These are phyloP conservation scores for Mayetiola destructor DNA, from an alignment of 2,888 invertebrate genomes.

Conservation along the genomic window DNA sequence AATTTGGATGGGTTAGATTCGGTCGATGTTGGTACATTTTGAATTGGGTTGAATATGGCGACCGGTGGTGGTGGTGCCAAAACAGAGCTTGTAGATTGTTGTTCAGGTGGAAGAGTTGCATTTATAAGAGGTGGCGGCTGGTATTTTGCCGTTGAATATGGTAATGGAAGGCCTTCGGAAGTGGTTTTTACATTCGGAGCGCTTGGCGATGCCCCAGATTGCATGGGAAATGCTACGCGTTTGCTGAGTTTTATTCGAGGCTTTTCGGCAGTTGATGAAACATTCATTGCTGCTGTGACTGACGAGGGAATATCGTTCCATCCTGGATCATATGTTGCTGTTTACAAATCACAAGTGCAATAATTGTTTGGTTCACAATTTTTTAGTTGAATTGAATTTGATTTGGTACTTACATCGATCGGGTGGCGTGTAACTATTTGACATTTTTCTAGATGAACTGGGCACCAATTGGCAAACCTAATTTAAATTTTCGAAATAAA, in stretches of 20 bases:
- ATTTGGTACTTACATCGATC: constrained; percentile 1
- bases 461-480: too few species aligned
- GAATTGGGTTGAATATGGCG: background rate
- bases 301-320: background rate
- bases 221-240: constrained; percentile 7
- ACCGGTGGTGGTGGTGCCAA: background rate
- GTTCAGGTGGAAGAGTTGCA: background rate
- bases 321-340: background rate
- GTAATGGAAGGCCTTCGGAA: constrained; percentile 1
- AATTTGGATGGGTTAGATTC: background rate
- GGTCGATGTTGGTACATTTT: background rate
- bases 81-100: background rate
- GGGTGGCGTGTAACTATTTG: constrained; percentile 4
- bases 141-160: constrained; percentile 11
- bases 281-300: background rate
- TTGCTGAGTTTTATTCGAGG: background rate
- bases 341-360: background rate
- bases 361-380: background rate
- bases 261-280: background rate
- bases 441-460: background rate
- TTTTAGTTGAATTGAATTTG: background rate
- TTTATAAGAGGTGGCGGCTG: background rate
- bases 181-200: constrained; percentile 3
- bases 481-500: background rate
- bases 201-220: background rate